phyloP scores from a whole-genome alignment of 2,113 vertebrate species.

The Mugil cephalus region DNA sequence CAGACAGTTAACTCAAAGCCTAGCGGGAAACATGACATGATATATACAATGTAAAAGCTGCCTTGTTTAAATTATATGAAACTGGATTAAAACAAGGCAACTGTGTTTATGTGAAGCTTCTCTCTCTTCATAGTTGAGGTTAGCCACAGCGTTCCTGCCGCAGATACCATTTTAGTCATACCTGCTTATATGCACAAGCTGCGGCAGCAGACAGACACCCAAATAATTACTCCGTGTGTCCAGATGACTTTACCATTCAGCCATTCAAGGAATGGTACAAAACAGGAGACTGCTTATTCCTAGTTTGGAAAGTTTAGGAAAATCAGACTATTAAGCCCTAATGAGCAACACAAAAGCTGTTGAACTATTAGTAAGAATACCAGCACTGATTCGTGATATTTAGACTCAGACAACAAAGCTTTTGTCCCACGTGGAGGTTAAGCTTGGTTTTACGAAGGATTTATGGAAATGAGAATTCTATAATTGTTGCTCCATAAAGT shows the following conservation, averaged over 20 bases:
- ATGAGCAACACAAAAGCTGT: not conserved
- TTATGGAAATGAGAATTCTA: slow-evolving; percentile 53
- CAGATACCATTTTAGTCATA: slow-evolving; percentile 71
- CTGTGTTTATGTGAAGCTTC: slow-evolving; percentile 65
- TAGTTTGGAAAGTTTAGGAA: slow-evolving; percentile 18
- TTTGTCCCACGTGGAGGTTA: slow-evolving; percentile 18
- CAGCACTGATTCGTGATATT: slow-evolving; percentile 13
- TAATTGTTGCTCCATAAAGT: slow-evolving; percentile 54
- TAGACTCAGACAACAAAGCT: not conserved
- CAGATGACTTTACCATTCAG: slow-evolving; percentile 60
- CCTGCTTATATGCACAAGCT: slow-evolving; percentile 60
- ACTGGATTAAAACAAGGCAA: slow-evolving; percentile 54
- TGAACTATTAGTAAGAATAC: slow-evolving; percentile 4
- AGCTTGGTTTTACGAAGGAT: slow-evolving; percentile 22
- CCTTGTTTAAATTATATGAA: slow-evolving; percentile 59
- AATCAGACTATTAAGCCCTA: slow-evolving; percentile 3
- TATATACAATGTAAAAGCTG: slow-evolving; percentile 45
- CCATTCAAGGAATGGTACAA: slow-evolving; percentile 39
- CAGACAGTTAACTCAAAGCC: slow-evolving; percentile 35
- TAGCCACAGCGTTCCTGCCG: slow-evolving; percentile 61
- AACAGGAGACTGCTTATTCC: slow-evolving; percentile 25
- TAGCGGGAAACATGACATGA: slow-evolving; percentile 35
- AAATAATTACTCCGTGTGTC: slow-evolving; percentile 60
- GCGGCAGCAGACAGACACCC: slow-evolving; percentile 60
- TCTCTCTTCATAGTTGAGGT: slow-evolving; percentile 71